Evolutionary conservation across 2,113 vertebrate species (phyloP).

Genomic region (Xenopus laevis): DNA sequence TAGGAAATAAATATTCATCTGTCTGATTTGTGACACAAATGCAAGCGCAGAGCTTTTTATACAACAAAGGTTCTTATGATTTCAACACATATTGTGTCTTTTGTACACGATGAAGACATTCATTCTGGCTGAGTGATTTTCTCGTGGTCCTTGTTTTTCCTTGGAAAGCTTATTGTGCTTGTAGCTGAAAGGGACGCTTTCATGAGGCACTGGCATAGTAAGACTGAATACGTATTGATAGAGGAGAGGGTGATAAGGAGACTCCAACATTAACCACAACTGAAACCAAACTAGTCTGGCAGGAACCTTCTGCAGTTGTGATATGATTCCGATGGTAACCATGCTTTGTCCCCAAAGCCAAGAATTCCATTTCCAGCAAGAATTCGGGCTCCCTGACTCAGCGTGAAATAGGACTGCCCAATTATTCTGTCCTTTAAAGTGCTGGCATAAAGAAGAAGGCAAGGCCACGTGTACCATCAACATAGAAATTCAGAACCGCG

Average conservation of each 20-base stretch:
- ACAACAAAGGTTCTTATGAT: background rate
- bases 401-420: too few relatives aligned
- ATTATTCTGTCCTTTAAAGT: too few relatives aligned
- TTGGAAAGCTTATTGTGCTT: background rate
- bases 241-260: background rate
- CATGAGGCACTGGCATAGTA: background rate
- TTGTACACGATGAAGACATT: background rate
- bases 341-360: background rate
- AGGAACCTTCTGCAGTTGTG: background rate
- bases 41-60: background rate
- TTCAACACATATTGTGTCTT: background rate
- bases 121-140: background rate
- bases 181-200: background rate
- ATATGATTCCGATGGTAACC: background rate
- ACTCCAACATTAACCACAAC: slow-evolving; percentile 10
- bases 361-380: background rate
- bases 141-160: background rate
- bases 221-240: background rate
- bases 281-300: background rate
- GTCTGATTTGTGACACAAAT: background rate
- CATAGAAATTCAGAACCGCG: too few relatives aligned
- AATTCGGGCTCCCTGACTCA: too few relatives aligned
- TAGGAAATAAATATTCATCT: background rate
- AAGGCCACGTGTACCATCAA: background rate
- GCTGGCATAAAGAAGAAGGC: background rate